Conservation (phyloP, 2,113 vertebrate genomes). For the Pseudois nayaur region DNA sequence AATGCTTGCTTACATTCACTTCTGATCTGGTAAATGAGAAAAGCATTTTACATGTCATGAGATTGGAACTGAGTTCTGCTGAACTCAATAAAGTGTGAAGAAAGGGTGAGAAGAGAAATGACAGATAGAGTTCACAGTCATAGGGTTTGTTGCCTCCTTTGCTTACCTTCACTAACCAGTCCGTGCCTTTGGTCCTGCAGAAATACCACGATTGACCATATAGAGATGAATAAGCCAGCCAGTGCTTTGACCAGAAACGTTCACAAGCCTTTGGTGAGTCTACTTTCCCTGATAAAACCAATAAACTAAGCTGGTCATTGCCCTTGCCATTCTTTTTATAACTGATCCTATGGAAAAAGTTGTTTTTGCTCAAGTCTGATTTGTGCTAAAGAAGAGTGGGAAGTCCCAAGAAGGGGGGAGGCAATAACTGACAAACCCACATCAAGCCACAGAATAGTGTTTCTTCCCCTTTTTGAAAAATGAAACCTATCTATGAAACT, state of each 20-base stretch:
- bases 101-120: background rate
- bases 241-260: constrained; percentile 40
- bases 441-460: constrained; percentile 54
- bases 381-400: constrained; percentile 69
- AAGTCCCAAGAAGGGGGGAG: constrained; percentile 75
- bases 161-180: constrained; percentile 78
- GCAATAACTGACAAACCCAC: constrained; percentile 74
- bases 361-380: constrained; percentile 63
- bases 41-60: background rate
- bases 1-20: background rate
- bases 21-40: background rate
- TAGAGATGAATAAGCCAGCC: constrained; percentile 29
- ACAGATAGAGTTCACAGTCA: background rate
- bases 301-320: constrained; percentile 12
- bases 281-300: background rate
- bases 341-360: constrained; percentile 59
- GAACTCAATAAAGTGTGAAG: background rate
- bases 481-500: constrained; percentile 80
- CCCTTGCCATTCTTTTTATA: constrained; percentile 61
- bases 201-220: constrained; percentile 4
- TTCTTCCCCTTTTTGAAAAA: constrained; percentile 82
- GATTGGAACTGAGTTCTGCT: background rate
- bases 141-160: background rate
- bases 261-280: constrained; percentile 15
- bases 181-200: background rate